Evolutionary conservation across 2,113 vertebrate species (phyloP), one percentile per base, ranked within the genome.

Genomic region (Clarias gariepinus): DNA sequence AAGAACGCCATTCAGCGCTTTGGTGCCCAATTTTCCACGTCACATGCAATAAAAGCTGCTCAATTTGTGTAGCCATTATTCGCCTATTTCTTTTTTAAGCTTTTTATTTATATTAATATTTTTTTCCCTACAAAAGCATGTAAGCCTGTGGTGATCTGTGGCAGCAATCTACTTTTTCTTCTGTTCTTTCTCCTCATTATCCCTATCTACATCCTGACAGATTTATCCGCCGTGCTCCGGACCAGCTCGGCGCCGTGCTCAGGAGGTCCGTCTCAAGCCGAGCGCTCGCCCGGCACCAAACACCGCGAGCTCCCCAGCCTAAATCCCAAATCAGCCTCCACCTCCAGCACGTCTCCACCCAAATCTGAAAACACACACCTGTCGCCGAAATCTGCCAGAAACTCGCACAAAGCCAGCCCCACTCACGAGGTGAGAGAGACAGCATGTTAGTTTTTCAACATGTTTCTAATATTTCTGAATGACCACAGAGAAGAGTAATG

Each of bases 341-440:
- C 94, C 82, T 94, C 94, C 91, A 93, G 93, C 92, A 52, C 90
- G 19, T 86, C 87, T 89, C 86, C 88, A 90, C 80, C 86, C 61
- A 94, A 94, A 90, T 95, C 95, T 1, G 94, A 95, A 79, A 89
- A 91, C 53, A n/a, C 92, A 3, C 94, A 94, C 86, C 92, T 94
- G 90, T 93, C 92, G 30, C 94, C 95, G 64, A 94, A 94, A 90
- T 94, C 94, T 10, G 93, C 90, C 0, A 13, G 60, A 3, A 86
- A 80, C 12, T 88, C 91, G n/a, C 95, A 96, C 85, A 98, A 97
- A 90, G 96, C 96, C 7, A 98, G 97, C 88, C 96, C 96, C 0
- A 97, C 97, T 1, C 97, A 97, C 0, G 98, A 99, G 96, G 98
- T 99, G 92, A 95, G 95, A 66, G 15, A 41, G 25, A 25, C 23